Evolutionary conservation across 1,140 invertebrate species (phyloP).

Genomic region (Spodoptera litura): DNA sequence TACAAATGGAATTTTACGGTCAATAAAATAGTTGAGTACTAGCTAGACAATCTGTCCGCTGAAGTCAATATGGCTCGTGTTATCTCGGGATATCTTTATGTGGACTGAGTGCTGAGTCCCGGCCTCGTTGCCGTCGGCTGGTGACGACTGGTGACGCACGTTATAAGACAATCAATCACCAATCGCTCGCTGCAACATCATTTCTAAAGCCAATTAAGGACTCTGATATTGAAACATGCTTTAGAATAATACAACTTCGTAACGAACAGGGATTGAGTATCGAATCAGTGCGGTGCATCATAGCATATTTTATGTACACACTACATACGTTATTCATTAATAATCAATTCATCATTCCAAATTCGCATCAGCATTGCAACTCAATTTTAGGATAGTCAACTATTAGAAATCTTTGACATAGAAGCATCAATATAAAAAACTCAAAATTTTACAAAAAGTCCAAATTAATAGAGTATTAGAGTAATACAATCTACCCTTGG

Average conservation of each 20-base stretch:
- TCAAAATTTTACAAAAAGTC: neutral
- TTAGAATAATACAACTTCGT: conserved; percentile 45
- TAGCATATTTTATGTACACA: conserved; percentile 47
- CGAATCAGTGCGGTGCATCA: conserved; percentile 51
- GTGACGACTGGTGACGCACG: conserved; percentile 4
- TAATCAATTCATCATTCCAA: too few relatives aligned
- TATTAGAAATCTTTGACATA: too few relatives aligned
- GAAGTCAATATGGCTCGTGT: conserved; percentile 33
- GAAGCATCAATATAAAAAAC: too few relatives aligned
- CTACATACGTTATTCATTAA: too few relatives aligned
- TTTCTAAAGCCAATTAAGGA: conserved; percentile 57
- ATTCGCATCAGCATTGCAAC: too few relatives aligned
- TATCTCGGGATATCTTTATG: conserved; percentile 35
- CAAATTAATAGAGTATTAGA: neutral
- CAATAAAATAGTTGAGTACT: conserved; percentile 32
- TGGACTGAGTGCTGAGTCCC: neutral
- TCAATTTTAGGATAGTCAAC: too few relatives aligned
- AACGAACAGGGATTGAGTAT: conserved; percentile 30
- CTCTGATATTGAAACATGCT: conserved; percentile 47
- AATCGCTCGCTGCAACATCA: conserved; percentile 50
- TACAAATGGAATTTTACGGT: neutral
- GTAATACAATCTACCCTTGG: too few relatives aligned
- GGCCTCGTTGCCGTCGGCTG: neutral
- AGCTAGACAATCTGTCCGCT: conserved; percentile 51
- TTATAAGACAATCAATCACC: conserved; percentile 49